Evolutionary conservation across 2,888 invertebrate genomes (phyloP), one percentile per base, ranked within the genome.

Genomic region (Acleris holmiana): DNA sequence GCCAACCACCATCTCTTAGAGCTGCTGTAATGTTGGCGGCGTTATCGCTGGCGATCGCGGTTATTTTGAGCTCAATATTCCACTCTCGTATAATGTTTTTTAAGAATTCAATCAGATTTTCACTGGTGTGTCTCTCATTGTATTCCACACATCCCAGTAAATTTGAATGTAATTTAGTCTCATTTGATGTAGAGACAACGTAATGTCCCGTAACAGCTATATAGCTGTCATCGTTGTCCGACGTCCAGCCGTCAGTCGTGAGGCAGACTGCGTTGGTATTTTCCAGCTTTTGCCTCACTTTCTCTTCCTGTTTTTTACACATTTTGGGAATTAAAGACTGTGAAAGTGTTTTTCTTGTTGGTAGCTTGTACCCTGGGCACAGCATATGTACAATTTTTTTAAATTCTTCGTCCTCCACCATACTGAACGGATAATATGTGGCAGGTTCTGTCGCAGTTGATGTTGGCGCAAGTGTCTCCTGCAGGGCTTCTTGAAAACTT

Each of bases 141-240:
- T 41, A 41, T 41, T 67, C 23, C 0, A 48, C 40, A 41, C 62
- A 67, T n/a, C n/a, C n/a, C n/a, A n/a, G n/a, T n/a, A n/a, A n/a
- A n/a, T n/a, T n/a, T n/a, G n/a, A n/a, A 1, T 62, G 3, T 5
- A 67, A 23, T 19, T 61, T 51, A 1, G 58, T 29, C 0, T 53
- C 5, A 4, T 25, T 5, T 25, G 25, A 25, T 4, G 25, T 25
- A 4, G 6, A 25, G 25, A 25, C 25, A 25, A 25, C 25, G 23
- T 71, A 79, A 69, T 80, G 76, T 4, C 67, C 73, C 21, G 76
- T 78, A 10, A 79, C 68, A 10, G 71, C 73, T 29, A 76, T 69
- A 68, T 68, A 79, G 57, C 71, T 73, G 6, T 63, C 67, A 18
- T 58, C 62, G 23, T 55, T 59, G 15, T 21, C 13, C 6, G 67